phyloP scores from a whole-genome alignment of 2,113 vertebrate species.

The Anseranas semipalmata region DNA sequence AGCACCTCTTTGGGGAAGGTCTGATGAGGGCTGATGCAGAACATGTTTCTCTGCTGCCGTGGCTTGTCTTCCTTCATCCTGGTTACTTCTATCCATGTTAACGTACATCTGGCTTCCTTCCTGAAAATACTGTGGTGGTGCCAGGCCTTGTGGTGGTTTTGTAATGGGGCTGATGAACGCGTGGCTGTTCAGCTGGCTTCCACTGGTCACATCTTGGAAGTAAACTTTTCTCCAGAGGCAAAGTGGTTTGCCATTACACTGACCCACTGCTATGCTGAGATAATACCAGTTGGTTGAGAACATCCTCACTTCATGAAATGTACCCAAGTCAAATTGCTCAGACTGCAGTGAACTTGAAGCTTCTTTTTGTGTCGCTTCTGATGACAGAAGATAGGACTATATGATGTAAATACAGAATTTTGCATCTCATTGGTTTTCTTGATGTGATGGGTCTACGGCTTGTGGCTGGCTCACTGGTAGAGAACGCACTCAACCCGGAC shows the following conservation, averaged over 20 bases:
- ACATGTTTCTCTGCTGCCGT: neutral
- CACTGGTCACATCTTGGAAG: neutral
- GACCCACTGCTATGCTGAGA: neutral
- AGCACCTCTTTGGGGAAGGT: neutral
- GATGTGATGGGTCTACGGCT: neutral
- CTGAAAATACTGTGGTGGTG: neutral
- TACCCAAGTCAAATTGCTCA: neutral
- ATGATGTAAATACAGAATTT: neutral
- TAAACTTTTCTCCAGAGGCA: neutral
- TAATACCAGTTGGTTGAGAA: neutral
- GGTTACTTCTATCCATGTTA: neutral
- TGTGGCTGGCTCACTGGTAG: neutral
- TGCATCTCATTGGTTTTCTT: neutral
- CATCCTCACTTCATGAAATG: neutral
- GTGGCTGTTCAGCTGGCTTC: conserved; percentile 6
- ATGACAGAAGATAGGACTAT: neutral
- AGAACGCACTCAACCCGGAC: neutral
- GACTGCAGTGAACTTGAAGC: neutral
- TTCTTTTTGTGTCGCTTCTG: neutral
- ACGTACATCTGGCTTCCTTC: neutral
- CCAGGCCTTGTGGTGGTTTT: neutral
- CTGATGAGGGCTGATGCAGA: neutral
- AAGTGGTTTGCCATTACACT: neutral
- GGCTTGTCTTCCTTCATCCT: neutral
- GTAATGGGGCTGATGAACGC: neutral